Percentiles rank a stretch among this genome's conserved stretches.
These are phyloP conservation scores for Eupithecia dodoneata DNA, from an alignment of 2,888 invertebrate species.

Conservation along the genomic window DNA sequence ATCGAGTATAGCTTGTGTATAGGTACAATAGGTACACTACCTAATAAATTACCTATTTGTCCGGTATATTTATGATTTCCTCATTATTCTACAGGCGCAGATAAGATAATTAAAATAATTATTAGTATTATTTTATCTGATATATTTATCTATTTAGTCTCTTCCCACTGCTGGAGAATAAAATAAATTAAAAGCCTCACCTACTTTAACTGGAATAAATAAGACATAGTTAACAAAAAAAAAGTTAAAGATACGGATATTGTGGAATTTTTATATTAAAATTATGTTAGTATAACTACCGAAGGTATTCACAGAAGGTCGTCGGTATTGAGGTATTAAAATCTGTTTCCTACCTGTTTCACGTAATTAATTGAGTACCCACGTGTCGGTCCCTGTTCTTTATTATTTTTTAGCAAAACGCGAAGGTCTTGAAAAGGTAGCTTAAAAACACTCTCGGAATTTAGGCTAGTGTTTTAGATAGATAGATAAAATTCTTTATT, in stretches of 20 bases:
- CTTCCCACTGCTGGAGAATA: not conserved
- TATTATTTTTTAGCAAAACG: too few species aligned
- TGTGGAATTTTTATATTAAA: not conserved
- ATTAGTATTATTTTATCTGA: too few species aligned
- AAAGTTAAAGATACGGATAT: not conserved
- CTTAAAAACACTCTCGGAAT: too few species aligned
- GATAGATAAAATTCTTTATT: too few species aligned
- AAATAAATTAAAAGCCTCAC: not conserved
- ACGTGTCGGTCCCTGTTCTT: too few species aligned
- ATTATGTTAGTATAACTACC: not conserved
- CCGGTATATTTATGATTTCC: not conserved
- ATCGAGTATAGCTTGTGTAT: too few species aligned
- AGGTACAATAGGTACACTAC: not conserved
- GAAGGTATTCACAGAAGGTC: conserved; percentile 1
- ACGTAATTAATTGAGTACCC: too few species aligned
- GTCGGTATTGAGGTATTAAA: not conserved
- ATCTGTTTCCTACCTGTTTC: too few species aligned
- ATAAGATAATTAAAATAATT: not conserved
- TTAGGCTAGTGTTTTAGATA: too few species aligned
- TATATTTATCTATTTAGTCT: not conserved
- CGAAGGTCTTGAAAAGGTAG: too few species aligned
- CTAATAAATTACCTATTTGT: not conserved
- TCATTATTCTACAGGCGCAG: not conserved
- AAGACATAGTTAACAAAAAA: not conserved
- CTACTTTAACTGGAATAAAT: not conserved